Base-by-base conservation (phyloP, 2,113 vertebrate genomes). In the Rissa tridactyla region DNA sequence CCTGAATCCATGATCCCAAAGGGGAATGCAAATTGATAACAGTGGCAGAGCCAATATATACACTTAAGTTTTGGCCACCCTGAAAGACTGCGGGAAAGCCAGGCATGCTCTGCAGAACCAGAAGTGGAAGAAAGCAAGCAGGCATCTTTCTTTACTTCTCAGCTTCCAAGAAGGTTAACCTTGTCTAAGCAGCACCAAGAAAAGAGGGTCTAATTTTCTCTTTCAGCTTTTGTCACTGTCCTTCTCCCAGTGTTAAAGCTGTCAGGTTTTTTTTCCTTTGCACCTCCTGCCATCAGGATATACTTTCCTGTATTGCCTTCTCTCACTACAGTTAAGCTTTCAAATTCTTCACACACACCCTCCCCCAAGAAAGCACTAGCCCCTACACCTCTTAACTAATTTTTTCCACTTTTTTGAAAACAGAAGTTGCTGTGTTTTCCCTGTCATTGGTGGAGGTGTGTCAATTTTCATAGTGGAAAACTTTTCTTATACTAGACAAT, bases 371-470 rank as follows among this genome's bases (percentile, higher is more conserved):
- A 91, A 88, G 13, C 42, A 18, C 26, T 44, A 6, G 1, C 44
- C 15, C 8, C 36, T 77, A 57, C 26, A 49, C 18, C 15, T 65
- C 49, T 86, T 83, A 21, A 64, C 8, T 40, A 54, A 42, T 52
- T 88, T 70, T 86, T 86, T 94, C 54, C 30, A 68, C 32, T 66
- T 86, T 52, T 89, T 14, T 57, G 13, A 72, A 92, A 82, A 76
- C 30, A 60, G 69, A 26, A 44, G 23, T 75, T 72, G 42, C 8
- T 7, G 5, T 75, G 42, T 40, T 75, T 95, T 77, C 27, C 34
- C 30, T 81, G 70, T 22, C 26, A 64, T 51, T 82, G 46, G 18
- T 64, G 29, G 32, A 88, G 26, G 3, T 91, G 13, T 55, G 27
- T 15, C 60, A 52, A 17, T 57, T 86, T 68, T 57, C 29, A 55